These are phyloP conservation scores for Atractosteus spatula DNA, from an alignment of 2,113 vertebrate genomes.

Conservation along the genomic window DNA sequence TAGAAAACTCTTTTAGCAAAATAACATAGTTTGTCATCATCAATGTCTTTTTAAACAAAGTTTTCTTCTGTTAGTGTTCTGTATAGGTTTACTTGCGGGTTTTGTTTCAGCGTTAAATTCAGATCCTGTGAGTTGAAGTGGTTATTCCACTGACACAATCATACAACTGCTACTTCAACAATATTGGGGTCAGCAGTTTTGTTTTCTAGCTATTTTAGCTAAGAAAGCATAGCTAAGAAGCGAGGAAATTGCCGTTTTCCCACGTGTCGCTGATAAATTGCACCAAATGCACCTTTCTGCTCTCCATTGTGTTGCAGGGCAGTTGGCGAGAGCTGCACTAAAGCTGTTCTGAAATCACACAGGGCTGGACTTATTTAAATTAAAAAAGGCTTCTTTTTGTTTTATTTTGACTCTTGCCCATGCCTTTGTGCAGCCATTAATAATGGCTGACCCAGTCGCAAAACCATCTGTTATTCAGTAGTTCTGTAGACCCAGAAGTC, in stretches of 20 bases:
- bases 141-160: no score
- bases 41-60: no score
- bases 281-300: constrained; percentile 13
- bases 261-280: constrained; percentile 10
- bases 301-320: constrained; percentile 18
- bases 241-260: constrained; percentile 14
- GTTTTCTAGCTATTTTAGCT: background rate
- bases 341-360: constrained; percentile 10
- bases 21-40: no score
- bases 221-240: background rate
- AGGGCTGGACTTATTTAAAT: no score
- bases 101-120: no score
- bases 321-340: constrained; percentile 8
- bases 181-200: background rate
- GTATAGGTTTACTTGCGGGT: no score
- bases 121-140: no score
- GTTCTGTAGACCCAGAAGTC: constrained; percentile 6
- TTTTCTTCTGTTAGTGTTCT: no score
- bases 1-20: no score
- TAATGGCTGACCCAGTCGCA: background rate
- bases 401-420: background rate
- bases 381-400: background rate
- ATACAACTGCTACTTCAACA: background rate
- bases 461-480: background rate
- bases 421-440: background rate